Conservation (phyloP, 1,140 invertebrate genomes). For the Nephila pilipes region DNA sequence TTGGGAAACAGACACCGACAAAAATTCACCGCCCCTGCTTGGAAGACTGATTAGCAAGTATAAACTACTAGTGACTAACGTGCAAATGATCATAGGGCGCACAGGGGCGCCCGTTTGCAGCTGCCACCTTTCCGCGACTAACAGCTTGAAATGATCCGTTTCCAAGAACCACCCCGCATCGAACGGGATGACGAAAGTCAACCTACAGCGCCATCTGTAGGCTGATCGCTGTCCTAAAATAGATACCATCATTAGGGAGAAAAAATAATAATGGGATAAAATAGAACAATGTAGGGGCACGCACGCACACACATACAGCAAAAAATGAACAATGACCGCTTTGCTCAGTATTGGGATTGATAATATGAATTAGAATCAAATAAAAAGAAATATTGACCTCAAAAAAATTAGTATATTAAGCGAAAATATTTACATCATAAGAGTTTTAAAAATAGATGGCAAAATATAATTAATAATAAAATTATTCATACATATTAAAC, state of each 20-base stretch:
- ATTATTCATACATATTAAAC: no score
- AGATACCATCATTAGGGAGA: not conserved
- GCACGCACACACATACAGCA: no score
- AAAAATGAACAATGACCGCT: no score
- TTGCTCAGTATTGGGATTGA: no score
- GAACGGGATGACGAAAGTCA: not conserved
- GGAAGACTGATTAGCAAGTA: constrained; percentile 68
- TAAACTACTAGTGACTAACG: constrained; percentile 61
- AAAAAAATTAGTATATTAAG: no score
- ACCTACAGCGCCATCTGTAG: constrained; percentile 33
- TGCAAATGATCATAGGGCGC: constrained; percentile 48
- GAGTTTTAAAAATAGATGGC: no score
- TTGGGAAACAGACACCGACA: not conserved
- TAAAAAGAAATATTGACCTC: no score
- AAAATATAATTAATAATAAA: no score
- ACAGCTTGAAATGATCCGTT: constrained; percentile 18
- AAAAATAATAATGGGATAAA: not conserved
- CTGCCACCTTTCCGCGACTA: constrained; percentile 64
- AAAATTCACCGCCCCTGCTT: constrained; percentile 21
- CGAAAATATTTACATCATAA: no score
- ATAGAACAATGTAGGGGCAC: not conserved
- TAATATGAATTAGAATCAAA: no score
- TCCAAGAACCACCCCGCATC: constrained; percentile 23
- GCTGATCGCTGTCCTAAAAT: not conserved
- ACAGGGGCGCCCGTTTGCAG: constrained; percentile 35